Base-by-base conservation (phyloP, 92 coral and sea anemone species). In the Paragorgia papillata region DNA sequence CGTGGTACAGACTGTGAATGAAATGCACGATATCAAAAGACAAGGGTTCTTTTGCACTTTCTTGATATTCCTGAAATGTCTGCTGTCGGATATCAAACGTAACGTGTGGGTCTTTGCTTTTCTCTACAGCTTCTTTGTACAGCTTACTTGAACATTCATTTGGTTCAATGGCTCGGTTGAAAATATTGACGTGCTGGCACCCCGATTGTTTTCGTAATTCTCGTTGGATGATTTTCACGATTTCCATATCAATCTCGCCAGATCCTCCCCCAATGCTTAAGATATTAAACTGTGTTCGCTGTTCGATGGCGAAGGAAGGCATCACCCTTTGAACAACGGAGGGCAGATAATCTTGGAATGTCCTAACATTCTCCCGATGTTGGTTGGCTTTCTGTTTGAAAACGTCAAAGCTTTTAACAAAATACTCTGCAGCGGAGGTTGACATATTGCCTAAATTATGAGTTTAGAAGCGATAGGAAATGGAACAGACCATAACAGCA, bases 121-220 rank as follows among this genome's bases (percentile, higher is more conserved):
- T 10, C 26, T 26, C 79, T 35, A 21, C 46, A 0, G 18, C 32
- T 55, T 67, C 59, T 55, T 69, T 69, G 77, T 64, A 80, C 20
- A 26, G 18, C 9, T 43, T 21, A 17, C 34, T 29, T 2, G 79
- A 27, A 9, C 68, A 49, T 26, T 43, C 24, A 13, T 56, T 32
- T 8, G 84, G 84, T 17, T 80, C 84, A 29, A 80, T 24, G n/a
- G 79, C 68, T 27, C 74, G 78, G 68, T 69, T 34, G n/a, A 54
- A 80, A 37, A 80, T 75, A 59, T 30, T 27, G 43, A 29, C 9
- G 15, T 55, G 69, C 25, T 28, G 66, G 26, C 69, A 1, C 17
- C 68, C 10, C 7, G 53, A 33, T 35, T 57, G 51, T 4, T 29
- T 28, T 51, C 32, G 79, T 46, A 80, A 24, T 15, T 57, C 20